Conservation (phyloP, 2,113 vertebrate genomes). For the Lethenteron camtschaticum region DNA sequence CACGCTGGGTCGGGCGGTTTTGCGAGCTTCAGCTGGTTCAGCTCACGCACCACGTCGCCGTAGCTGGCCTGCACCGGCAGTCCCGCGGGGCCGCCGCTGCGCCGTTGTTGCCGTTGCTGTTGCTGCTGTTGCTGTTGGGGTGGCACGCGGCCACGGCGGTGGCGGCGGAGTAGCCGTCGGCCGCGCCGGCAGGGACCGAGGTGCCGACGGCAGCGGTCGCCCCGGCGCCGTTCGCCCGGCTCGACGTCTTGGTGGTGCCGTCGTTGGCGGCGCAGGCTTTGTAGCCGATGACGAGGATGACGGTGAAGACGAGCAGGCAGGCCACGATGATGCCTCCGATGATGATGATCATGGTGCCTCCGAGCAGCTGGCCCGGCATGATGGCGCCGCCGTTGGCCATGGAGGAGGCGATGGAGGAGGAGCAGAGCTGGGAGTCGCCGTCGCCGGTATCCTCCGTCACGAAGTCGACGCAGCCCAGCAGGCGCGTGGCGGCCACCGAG, state of each 20-base stretch:
- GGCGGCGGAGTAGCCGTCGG: neutral
- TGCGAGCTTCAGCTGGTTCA: neutral
- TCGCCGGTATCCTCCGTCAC: constrained; percentile 30
- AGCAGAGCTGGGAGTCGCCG: neutral
- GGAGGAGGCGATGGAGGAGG: neutral
- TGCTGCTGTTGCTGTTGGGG: constrained; percentile 4
- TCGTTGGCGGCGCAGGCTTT: constrained; percentile 59
- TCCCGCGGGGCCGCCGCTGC: neutral
- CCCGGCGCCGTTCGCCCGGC: constrained; percentile 80
- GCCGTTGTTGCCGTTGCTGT: neutral
- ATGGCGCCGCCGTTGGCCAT: constrained; percentile 43
- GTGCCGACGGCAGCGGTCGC: constrained; percentile 22
- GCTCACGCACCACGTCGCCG: constrained; percentile 1
- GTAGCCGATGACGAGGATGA: constrained; percentile 69
- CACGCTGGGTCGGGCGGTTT: neutral
- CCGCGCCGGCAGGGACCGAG: no score
- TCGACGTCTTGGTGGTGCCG: constrained; percentile 28
- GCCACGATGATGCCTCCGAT: constrained; percentile 84
- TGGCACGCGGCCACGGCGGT: neutral
- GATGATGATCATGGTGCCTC: constrained; percentile 85
- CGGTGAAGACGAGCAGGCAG: constrained; percentile 72
- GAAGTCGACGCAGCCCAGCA: constrained; percentile 53
- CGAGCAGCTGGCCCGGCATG: constrained; percentile 56
- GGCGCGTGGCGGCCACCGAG: constrained; percentile 44
- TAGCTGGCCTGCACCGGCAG: neutral